Percentiles rank a stretch among this genome's conserved stretches.
phyloP scores from a whole-genome alignment of 2,888 invertebrate genomes.

The Nomada goodeniana region DNA sequence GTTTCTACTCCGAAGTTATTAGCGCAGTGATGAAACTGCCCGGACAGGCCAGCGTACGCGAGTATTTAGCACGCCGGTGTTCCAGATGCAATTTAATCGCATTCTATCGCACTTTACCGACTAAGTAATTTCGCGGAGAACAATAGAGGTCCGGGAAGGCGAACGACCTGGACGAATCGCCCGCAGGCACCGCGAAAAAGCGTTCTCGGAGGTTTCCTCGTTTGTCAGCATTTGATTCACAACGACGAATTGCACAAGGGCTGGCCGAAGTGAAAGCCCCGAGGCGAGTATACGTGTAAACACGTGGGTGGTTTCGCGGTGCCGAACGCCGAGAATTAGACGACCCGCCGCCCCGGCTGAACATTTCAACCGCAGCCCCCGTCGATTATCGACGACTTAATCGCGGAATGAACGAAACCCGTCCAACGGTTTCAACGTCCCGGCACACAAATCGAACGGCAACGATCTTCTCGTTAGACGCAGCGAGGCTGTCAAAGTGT shows the following conservation, averaged over 20 bases:
- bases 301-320: conserved; percentile 55
- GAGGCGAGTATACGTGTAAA: conserved; percentile 27
- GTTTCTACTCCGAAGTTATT: neutral
- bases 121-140: conserved; percentile 9
- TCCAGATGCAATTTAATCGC: conserved; percentile 9
- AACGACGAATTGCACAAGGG: conserved; percentile 49
- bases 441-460: neutral
- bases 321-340: conserved; percentile 26
- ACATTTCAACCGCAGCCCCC: conserved; percentile 1
- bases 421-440: conserved; percentile 13
- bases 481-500: neutral
- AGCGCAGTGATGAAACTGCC: neutral
- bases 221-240: conserved; percentile 56
- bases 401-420: conserved; percentile 32
- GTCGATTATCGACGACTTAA: conserved; percentile 5
- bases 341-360: neutral
- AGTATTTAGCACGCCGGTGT: neutral
- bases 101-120: conserved; percentile 4
- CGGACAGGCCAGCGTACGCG: neutral
- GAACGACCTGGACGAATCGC: conserved; percentile 39
- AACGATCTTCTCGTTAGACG: conserved; percentile 12
- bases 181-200: conserved; percentile 1
- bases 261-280: conserved; percentile 34
- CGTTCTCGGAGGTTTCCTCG: conserved; percentile 49
- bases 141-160: conserved; percentile 21